Base-by-base conservation (phyloP, 2,888 invertebrate species). In the Sphecodes monilicornis region DNA sequence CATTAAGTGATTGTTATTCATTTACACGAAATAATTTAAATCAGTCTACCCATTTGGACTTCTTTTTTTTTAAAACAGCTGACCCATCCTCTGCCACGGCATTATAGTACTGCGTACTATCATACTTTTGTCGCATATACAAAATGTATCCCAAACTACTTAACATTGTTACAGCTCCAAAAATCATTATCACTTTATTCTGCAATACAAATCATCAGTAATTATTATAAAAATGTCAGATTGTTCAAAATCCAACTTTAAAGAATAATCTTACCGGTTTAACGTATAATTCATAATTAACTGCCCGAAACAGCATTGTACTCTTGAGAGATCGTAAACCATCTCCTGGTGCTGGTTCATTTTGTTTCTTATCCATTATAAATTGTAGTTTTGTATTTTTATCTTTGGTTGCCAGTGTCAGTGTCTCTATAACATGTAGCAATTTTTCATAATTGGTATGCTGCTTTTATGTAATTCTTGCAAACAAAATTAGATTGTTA, bases 281-380 rank as follows among this genome's bases (percentile, higher is more conserved):
- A 0, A 97, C 96, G 94, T 98, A 99, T 1, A 99, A 95, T 95
- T 99, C 98, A 95, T 97, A 98, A 95, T 99, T 99, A 0, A 98
- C 95, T 43, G 97, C 96, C 92, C 97, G 96, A 94, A 99, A 99
- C 46, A 97, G 96, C 89, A 96, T 96, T 4, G 97, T 97, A 26
- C 97, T 97, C 94, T 95, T 96, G 86, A 98, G 94, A 1, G 97
- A 97, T 84, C 97, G 95, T 76, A 98, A 95, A 3, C 98, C 98
- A 92, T 98, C 97, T 46, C 97, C 97, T 57, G 97, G 97, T 87
- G 86, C 80, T 73, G 92, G 68, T 84, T 92, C 77, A 36, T 76
- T 69, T 10, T 60, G 64, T 50, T 90, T 86, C 39, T 90, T 82
- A 69, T 72, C 68, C 89, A 90, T 88, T 68, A 16, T 79, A 39